These are phyloP conservation scores for Thereva unica DNA, from an alignment of 2,888 invertebrate genomes.

Conservation along the genomic window DNA sequence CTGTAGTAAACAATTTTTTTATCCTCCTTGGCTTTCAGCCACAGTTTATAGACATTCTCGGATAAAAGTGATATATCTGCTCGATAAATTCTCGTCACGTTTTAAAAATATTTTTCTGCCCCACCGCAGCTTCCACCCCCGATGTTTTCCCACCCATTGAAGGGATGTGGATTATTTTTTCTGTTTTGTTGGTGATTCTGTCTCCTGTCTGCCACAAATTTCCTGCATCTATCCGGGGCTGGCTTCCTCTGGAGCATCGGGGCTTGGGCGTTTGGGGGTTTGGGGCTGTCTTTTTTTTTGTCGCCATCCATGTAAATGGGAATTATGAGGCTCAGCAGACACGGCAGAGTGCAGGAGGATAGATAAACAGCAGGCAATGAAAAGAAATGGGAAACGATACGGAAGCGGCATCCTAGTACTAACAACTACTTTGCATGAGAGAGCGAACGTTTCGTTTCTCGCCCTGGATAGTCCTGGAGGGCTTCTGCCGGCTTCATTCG, in stretches of 20 bases:
- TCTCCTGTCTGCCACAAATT: constrained; percentile 38
- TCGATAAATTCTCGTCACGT: constrained; percentile 56
- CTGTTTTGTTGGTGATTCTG: constrained; percentile 34
- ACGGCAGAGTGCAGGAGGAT: constrained; percentile 26
- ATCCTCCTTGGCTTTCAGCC: constrained; percentile 5
- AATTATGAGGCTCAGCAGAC: constrained; percentile 35
- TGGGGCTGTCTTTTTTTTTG: constrained; percentile 18
- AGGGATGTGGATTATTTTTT: constrained; percentile 3
- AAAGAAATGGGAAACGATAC: constrained; percentile 28
- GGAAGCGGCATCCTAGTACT: constrained; percentile 17
- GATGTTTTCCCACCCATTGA: constrained; percentile 1
- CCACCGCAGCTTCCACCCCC: constrained; percentile 37
- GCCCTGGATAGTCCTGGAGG: constrained; percentile 6
- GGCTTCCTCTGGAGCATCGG: constrained; percentile 26
- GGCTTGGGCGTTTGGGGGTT: neutral
- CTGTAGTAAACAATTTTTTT: constrained; percentile 15
- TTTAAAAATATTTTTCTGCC: constrained; percentile 54
- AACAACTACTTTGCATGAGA: constrained; percentile 26
- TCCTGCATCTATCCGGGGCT: constrained; percentile 37
- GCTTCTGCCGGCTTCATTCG: too few relatives aligned
- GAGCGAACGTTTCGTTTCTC: constrained; percentile 7
- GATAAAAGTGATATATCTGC: constrained; percentile 39
- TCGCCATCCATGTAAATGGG: constrained; percentile 36
- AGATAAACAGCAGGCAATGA: constrained; percentile 33
- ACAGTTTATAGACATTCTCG: constrained; percentile 35